Base-by-base conservation (phyloP, 2,797 vertebrate genomes). In the Ptychobarbus kaznakovi region DNA sequence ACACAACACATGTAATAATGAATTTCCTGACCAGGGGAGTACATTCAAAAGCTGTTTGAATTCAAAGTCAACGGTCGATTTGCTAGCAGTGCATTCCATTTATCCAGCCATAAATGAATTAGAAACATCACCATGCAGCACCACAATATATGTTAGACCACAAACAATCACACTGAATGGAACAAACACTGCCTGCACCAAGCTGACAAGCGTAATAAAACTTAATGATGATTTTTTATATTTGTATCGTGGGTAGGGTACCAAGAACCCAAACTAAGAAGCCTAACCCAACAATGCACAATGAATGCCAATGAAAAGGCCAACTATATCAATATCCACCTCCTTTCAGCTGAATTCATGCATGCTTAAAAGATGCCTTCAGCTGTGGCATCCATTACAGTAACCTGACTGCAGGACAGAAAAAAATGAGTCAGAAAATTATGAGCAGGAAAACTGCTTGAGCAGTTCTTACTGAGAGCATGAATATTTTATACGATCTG, bases 271-370 rank as follows among this genome's bases (percentile, higher is more conserved):
- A 49, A 28, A 74, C 70, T 15, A 76, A 56, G 49, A 4, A 4
- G 73, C 10, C 38, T 32, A 70, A 28, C 35, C 49, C 28, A 25
- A 44, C n/a, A 75, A 16, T 75, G 10, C 32, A 49, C 22, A 13
- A 68, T 65, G 22, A 79, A 56, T 63, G 56, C 22, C 20, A 66
- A 56, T n/a, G 74, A 76, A 76, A 76, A 76, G 74, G 56, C 35
- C 73, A 86, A 77, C 68, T 66, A 84, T 86, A 88, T 86, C 74
- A 61, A 87, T 85, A 82, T 66, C 79, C 69, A 38, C 16, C 25
- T 66, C 61, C 56, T 56, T 86, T 87, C 80, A 83, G 63, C 51
- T 72, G 70, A 61, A 87, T 44, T 65, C 85, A 84, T 78, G 87
- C 82, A 63, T 77, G 78, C 25, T 40, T 75, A 63, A 78, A 61